Conservation (phyloP, 1,140 invertebrate genomes). For the Caenorhabditis inopinata region DNA sequence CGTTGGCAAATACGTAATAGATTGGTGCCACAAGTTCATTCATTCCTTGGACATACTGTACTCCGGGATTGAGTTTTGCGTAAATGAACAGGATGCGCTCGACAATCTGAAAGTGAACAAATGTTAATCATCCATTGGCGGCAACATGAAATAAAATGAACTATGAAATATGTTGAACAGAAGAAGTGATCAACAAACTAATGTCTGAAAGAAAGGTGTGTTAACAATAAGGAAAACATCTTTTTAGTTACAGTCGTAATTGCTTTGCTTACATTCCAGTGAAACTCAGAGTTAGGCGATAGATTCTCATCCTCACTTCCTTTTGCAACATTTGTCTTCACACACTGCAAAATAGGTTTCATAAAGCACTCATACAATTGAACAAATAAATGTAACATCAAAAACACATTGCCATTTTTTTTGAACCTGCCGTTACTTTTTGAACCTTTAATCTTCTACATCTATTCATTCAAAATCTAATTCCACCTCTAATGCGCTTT, state of each 20-base stretch:
- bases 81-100: constrained; percentile 94
- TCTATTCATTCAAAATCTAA: too few species aligned
- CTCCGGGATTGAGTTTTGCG: constrained; percentile 94
- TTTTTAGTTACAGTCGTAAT: too few species aligned
- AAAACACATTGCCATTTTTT: too few species aligned
- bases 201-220: too few species aligned
- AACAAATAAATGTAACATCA: too few species aligned
- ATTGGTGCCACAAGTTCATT: constrained; percentile 98
- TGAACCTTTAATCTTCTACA: neutral
- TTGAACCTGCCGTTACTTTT: neutral
- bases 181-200: too few species aligned
- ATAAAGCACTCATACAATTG: too few species aligned
- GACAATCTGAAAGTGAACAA: constrained; percentile 80
- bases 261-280: neutral
- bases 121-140: too few species aligned
- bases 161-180: too few species aligned
- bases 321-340: constrained; percentile 20
- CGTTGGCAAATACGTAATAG: constrained; percentile 91
- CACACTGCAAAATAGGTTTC: constrained; percentile 3
- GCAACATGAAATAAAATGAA: too few species aligned
- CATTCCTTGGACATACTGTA: constrained; percentile 97
- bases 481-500: too few species aligned
- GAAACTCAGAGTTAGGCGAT: neutral
- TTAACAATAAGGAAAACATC: too few species aligned
- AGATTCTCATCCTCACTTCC: neutral